phyloP scores from a whole-genome alignment of 1,140 invertebrate genomes.

The Ctenoplectra terminalis region DNA sequence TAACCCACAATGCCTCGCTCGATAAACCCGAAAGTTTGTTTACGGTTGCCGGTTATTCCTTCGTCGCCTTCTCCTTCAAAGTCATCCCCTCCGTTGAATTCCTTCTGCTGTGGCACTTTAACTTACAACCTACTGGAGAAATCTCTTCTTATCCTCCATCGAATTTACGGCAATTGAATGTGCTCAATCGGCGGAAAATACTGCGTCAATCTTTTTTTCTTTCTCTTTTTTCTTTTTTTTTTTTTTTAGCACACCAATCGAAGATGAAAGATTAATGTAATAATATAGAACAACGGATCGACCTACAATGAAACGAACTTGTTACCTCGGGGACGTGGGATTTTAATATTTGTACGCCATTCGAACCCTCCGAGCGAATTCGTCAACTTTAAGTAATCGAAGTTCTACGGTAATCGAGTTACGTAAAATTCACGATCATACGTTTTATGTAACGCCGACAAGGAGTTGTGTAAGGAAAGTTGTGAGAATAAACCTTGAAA shows the following conservation, averaged over 20 bases:
- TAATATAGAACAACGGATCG: no score
- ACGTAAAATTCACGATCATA: constrained; percentile 12
- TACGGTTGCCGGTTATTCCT: constrained; percentile 73
- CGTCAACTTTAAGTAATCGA: background rate
- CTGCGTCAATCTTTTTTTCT: background rate
- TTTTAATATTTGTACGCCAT: background rate
- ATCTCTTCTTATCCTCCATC: constrained; percentile 33
- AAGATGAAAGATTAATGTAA: background rate
- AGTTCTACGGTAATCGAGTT: background rate
- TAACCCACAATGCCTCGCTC: constrained; percentile 73
- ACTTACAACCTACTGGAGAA: constrained; percentile 58
- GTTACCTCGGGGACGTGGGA: no score
- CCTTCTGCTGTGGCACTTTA: constrained; percentile 52
- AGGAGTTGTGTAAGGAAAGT: no score
- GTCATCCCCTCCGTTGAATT: constrained; percentile 36
- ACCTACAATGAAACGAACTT: no score
- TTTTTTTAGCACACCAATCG: background rate
- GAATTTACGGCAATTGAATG: constrained; percentile 40
- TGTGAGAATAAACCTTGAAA: no score
- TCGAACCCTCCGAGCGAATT: background rate
- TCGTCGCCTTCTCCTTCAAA: constrained; percentile 57
- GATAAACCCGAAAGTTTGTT: constrained; percentile 79
- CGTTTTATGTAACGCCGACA: constrained; percentile 32
- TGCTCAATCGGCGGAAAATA: constrained; percentile 44
- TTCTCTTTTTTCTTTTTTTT: no score